Base-by-base conservation (phyloP, 1,140 invertebrate genomes). In the Listronotus bonariensis region DNA sequence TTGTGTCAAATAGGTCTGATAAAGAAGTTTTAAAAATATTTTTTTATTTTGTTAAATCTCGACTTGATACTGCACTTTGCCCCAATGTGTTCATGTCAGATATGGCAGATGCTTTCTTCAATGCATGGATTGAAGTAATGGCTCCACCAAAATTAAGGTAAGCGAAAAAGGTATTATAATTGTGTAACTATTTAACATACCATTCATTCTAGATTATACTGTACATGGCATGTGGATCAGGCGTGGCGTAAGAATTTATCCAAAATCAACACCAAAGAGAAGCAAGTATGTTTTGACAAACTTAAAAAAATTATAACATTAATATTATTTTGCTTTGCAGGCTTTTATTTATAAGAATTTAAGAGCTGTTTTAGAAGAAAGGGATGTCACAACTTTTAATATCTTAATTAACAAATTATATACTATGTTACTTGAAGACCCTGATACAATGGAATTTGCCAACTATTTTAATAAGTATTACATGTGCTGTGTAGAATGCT, bases 281-380 rank as follows among this genome's bases (percentile, higher is more conserved):
- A 64, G 67, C 26, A 70, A 64, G 60, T 59, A 59, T 9, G 68
- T 64, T 32, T 60, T 67, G 52, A 48, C 54, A 0, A 36, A 70
- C 0, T 31, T 15, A 26, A 26, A 26, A 26, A 26, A 26, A 26
- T 26, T 26, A 26, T 26, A 26, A 26, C 20, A 26, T 26, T n/a
- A n/a, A n/a, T n/a, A n/a, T n/a, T 26, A 26, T 26, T 26, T 26
- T 26, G 5, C 1, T 26, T 26, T 26, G 1, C 20, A 26, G 5
- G 20, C 20, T 26, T 26, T 26, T 26, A 26, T 26, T 26, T 26
- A 26, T 3, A 26, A 26, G 5, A 55, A 31, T 40, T 70, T 66
- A 49, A 15, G 54, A 4, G 56, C 40, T 5, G 9, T 69, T 15
- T 40, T 60, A 14, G 46, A 61, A 41, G 55, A 65, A 38, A 60